Evolutionary conservation across 2,797 vertebrate species (phyloP).

Genomic region (Pyrocephalus nanus): DNA sequence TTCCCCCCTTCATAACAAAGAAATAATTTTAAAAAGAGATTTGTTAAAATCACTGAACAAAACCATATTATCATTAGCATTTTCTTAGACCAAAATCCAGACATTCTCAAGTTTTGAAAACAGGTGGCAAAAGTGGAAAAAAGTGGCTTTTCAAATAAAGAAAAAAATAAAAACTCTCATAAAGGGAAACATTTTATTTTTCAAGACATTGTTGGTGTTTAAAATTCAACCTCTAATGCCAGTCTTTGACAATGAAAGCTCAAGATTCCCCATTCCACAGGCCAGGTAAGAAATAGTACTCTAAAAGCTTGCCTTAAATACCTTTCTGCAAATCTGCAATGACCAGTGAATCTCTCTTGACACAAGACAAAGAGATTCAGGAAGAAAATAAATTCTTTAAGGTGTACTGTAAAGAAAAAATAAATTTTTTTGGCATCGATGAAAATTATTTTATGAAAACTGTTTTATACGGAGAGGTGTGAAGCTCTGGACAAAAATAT

Average conservation of each 20-base stretch:
- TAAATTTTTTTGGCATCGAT: rapidly evolving
- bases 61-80: background rate
- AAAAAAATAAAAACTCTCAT: background rate
- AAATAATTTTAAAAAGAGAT: background rate
- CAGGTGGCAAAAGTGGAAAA: background rate
- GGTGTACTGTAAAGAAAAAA: background rate
- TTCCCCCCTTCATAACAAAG: background rate
- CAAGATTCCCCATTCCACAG: background rate
- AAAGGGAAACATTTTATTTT: background rate
- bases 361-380: background rate
- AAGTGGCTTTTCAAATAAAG: background rate
- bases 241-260: background rate
- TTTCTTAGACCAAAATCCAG: background rate
- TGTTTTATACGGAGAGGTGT: background rate
- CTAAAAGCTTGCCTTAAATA: background rate
- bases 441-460: background rate
- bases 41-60: background rate
- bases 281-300: background rate
- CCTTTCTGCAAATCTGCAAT: background rate
- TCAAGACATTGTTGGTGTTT: background rate
- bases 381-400: background rate
- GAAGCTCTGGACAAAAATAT: background rate
- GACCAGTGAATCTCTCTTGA: background rate
- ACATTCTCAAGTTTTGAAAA: background rate
- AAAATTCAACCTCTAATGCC: background rate